Conservation (phyloP, 1,140 invertebrate genomes). For the Hyles euphorbiae region DNA sequence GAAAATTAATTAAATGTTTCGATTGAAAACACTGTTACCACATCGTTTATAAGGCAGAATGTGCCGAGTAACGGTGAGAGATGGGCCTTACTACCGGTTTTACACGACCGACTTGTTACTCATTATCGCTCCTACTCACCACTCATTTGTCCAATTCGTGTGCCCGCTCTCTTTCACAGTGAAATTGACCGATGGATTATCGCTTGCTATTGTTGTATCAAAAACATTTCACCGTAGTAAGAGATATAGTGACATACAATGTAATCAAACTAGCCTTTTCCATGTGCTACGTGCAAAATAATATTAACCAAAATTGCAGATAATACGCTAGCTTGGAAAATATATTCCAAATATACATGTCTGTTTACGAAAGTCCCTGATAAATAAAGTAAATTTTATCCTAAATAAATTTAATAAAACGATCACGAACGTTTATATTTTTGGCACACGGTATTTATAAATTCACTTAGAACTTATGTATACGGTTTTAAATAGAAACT, state of each 20-base stretch:
- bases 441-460: too few relatives aligned
- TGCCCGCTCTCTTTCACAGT: constrained; percentile 7
- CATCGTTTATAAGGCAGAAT: constrained; percentile 47
- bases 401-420: too few relatives aligned
- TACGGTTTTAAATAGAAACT: too few relatives aligned
- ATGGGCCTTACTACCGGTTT: constrained; percentile 65
- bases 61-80: constrained; percentile 54
- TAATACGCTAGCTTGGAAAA: too few relatives aligned
- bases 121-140: constrained; percentile 39
- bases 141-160: constrained; percentile 46
- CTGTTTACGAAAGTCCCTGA: too few relatives aligned
- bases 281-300: background rate
- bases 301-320: too few relatives aligned
- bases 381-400: too few relatives aligned
- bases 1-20: constrained; percentile 68
- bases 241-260: background rate
- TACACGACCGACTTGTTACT: constrained; percentile 43
- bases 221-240: background rate
- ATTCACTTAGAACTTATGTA: background rate
- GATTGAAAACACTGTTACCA: constrained; percentile 58
- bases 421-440: too few relatives aligned
- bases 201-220: background rate
- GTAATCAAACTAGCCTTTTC: background rate
- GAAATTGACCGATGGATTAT: constrained; percentile 7
- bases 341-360: too few relatives aligned